These are phyloP conservation scores for Coelopa frigida DNA, from an alignment of 1,140 invertebrate genomes.

Conservation along the genomic window DNA sequence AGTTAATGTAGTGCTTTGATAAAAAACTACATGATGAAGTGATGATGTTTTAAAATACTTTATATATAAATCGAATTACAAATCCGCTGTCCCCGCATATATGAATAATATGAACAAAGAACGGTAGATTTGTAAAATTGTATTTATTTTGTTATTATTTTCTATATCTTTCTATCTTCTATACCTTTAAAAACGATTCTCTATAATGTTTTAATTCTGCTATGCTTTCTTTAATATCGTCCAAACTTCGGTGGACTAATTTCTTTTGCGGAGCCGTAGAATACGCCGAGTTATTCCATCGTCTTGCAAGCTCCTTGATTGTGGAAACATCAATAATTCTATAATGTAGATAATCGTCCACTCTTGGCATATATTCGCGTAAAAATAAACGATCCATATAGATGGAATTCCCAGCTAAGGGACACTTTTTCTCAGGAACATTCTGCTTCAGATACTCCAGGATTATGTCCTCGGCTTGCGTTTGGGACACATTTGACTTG, in stretches of 20 bases:
- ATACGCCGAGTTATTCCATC: slow-evolving; percentile 65
- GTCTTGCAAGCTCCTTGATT: slow-evolving; percentile 73
- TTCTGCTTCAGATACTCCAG: slow-evolving; percentile 66
- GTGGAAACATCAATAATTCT: slow-evolving; percentile 88
- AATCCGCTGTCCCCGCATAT: too few species aligned
- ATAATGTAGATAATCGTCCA: slow-evolving; percentile 81
- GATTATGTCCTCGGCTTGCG: slow-evolving; percentile 62
- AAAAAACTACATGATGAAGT: too few species aligned
- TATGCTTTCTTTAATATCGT: slow-evolving; percentile 84
- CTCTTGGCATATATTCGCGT: slow-evolving; percentile 63
- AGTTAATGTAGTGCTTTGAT: too few species aligned
- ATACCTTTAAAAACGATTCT: slow-evolving; percentile 46
- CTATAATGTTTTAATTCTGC: slow-evolving; percentile 72
- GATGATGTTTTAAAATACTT: too few species aligned
- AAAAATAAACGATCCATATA: slow-evolving; percentile 79
- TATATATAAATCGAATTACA: too few species aligned
- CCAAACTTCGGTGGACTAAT: slow-evolving; percentile 63
- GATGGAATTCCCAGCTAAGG: slow-evolving; percentile 84
- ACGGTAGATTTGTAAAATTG: too few species aligned
- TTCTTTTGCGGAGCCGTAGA: slow-evolving; percentile 56
- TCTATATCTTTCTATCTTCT: too few species aligned
- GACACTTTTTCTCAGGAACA: slow-evolving; percentile 58
- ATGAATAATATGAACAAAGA: too few species aligned
- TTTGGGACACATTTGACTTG: slow-evolving; percentile 58
- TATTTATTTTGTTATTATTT: too few species aligned